phyloP scores from a whole-genome alignment of 92 coral and sea anemone genomes.

The Zoanthus solanderi region DNA sequence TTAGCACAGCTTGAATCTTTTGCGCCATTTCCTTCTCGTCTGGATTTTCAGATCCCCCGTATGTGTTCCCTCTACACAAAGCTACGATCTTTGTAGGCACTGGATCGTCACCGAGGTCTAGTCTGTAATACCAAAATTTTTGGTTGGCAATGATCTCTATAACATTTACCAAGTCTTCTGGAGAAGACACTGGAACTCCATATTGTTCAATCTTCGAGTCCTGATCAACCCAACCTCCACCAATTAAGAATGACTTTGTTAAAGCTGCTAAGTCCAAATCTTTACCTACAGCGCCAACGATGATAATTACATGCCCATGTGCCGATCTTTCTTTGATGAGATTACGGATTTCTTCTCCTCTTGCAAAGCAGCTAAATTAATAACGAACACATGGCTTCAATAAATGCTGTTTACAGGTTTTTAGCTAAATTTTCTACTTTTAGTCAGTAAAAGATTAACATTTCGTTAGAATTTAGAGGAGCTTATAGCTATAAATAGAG shows the following conservation, averaged over 20 bases:
- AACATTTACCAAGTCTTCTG: slow-evolving; percentile 38
- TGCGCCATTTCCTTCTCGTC: slow-evolving; percentile 55
- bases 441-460: no score
- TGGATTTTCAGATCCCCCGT: background rate
- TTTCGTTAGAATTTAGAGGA: no score
- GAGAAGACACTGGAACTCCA: slow-evolving; percentile 65
- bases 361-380: background rate
- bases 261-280: slow-evolving; percentile 55
- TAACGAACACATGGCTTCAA: background rate
- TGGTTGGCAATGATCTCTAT: slow-evolving; percentile 47
- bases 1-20: slow-evolving; percentile 52
- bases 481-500: no score
- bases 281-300: slow-evolving; percentile 58
- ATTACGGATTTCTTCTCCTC: background rate
- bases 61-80: slow-evolving; percentile 50
- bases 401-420: no score
- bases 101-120: slow-evolving; percentile 12
- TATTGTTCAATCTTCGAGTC: slow-evolving; percentile 27
- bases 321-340: background rate
- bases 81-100: slow-evolving; percentile 63
- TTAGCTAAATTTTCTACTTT: no score
- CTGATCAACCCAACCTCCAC: slow-evolving; percentile 52
- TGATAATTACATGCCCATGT: background rate
- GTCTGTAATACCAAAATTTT: slow-evolving; percentile 53
- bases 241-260: slow-evolving; percentile 62